Conservation (phyloP, 35 echinoderm and acorn worm species). For the Nesometra sesokonis region DNA sequence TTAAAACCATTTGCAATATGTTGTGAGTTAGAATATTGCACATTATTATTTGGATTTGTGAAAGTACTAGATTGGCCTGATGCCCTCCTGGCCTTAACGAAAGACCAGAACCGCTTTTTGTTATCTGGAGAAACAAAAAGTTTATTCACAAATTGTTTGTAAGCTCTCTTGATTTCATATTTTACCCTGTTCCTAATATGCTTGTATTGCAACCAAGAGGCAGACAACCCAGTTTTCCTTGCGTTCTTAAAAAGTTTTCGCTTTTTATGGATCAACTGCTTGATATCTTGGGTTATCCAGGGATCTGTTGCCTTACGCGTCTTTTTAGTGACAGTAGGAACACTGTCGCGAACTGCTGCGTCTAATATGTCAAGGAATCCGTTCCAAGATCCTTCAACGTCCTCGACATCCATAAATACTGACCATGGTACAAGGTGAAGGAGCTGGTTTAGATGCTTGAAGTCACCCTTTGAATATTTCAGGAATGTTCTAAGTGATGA, state of each 20-base stretch:
- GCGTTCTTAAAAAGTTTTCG: neutral
- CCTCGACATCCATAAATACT: neutral
- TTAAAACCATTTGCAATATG: neutral
- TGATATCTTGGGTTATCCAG: slow-evolving; percentile 22
- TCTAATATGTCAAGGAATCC: slow-evolving; percentile 18
- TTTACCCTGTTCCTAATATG: neutral
- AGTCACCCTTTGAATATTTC: neutral
- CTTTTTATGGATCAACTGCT: neutral
- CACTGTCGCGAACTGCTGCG: slow-evolving; percentile 6
- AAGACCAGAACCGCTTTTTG: slow-evolving; percentile 9
- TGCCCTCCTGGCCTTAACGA: neutral
- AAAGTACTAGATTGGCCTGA: neutral
- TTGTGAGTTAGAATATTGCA: neutral
- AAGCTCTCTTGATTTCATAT: slow-evolving; percentile 2
- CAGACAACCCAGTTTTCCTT: neutral
- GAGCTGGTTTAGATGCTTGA: slow-evolving; percentile 2
- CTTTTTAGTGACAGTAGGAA: neutral
- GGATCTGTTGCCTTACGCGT: neutral
- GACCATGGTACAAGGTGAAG: slow-evolving; percentile 11
- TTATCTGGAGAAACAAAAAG: neutral
- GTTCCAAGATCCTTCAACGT: neutral
- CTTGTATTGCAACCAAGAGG: neutral
- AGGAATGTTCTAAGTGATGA: neutral
- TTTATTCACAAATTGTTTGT: slow-evolving; percentile 11
- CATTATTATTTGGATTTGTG: neutral